Base-by-base conservation (phyloP, 2,113 vertebrate species). In the Neotoma lepida region DNA sequence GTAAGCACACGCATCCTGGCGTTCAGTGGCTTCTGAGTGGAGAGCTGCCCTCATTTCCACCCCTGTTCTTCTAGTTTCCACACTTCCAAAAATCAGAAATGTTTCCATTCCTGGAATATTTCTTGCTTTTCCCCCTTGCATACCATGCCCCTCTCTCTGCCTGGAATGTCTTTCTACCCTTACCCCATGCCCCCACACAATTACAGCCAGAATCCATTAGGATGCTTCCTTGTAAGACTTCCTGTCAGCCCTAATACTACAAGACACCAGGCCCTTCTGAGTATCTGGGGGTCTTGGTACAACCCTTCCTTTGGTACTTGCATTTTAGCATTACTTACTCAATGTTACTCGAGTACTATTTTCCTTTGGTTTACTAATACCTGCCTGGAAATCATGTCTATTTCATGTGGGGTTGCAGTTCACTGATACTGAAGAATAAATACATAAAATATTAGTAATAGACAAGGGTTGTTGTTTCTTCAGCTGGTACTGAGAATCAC, bases 81-180 rank as follows among this genome's bases (percentile, higher is more conserved):
- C 9, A 61, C 3, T 78, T 88, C 10, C 30, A 35, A 2, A 84
- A 14, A n/a, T 39, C 49, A 3, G 49, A 95, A 87, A 68, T 41
- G 35, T 82, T 80, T 86, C 2, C 24, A 95, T 92, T 94, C 85
- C 74, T 61, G 35, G 28, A 86, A 54, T 58, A 87, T 28, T 74
- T 39, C 89, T 46, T 74, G 66, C 8, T 22, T 61, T 94, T 39
- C 39, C 24, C 17, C 77, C 18, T 10, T 58, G 28, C 5, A 68
- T 4, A 54, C 30, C 46, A 61, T 33, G 15, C n/a, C 78, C 85
- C 64, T 68, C 35, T 6, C 22, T 84, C 68, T 63, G 9, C 12
- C 86, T 82, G 2, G 12, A 80, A 88, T 61, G 39, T 10, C 76
- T 33, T 46, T 30, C 49, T 4, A 26, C 2, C 4, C 17, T 70